Evolutionary conservation across 2,113 vertebrate genomes (phyloP).

Genomic region (Ancistrus triradiatus): DNA sequence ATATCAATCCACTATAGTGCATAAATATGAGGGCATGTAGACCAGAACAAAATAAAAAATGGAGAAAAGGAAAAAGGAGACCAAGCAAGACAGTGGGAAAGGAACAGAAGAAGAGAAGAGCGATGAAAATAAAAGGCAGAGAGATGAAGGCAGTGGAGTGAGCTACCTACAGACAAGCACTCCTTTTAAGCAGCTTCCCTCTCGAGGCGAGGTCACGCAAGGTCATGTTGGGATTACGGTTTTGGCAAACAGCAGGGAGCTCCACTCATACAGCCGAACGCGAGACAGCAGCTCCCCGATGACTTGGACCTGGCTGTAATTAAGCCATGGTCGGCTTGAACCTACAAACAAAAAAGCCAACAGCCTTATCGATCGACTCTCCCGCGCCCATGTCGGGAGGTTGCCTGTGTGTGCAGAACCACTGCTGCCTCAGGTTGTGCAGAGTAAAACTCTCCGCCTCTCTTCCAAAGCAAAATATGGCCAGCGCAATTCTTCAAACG

Average conservation of each 20-base stretch:
- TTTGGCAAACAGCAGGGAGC: conserved; percentile 77
- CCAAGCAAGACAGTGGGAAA: background rate
- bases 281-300: conserved; percentile 63
- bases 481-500: conserved; percentile 23
- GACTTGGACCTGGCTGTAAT: conserved; percentile 70
- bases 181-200: conserved; percentile 75
- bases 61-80: background rate
- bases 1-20: no score
- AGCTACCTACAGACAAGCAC: conserved; percentile 59
- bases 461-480: conserved; percentile 28
- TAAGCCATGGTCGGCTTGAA: conserved; percentile 70
- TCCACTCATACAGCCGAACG: conserved; percentile 52
- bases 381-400: conserved; percentile 62
- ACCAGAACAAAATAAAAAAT: background rate
- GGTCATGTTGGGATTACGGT: conserved; percentile 73
- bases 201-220: conserved; percentile 66
- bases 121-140: conserved; percentile 34
- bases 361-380: conserved; percentile 74
- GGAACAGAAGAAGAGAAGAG: background rate
- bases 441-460: conserved; percentile 30
- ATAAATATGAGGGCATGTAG: background rate
- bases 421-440: conserved; percentile 51
- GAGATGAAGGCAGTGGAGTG: conserved; percentile 39
- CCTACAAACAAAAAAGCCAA: conserved; percentile 76
- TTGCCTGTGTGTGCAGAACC: conserved; percentile 60